Conservation (phyloP, 2,797 vertebrate species). For the Australoheros facetus region DNA sequence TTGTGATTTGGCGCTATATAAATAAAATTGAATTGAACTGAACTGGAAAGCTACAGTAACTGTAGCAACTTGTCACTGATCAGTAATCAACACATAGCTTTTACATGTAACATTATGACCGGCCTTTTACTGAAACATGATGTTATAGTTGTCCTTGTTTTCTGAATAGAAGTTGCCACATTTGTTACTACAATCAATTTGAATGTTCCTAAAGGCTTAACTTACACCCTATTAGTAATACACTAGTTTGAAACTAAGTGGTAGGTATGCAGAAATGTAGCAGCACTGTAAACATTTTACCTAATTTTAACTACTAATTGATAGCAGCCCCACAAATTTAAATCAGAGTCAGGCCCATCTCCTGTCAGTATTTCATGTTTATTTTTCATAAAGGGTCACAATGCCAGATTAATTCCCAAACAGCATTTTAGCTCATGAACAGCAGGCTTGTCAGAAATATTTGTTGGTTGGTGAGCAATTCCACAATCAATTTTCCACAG, state of each 20-base stretch:
- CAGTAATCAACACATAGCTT: background rate
- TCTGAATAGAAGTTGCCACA: background rate
- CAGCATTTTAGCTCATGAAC: background rate
- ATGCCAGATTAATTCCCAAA: background rate
- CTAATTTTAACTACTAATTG: background rate
- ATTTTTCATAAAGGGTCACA: background rate
- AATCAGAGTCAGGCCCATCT: background rate
- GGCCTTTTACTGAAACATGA: background rate
- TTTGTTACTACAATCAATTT: background rate
- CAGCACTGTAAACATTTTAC: background rate
- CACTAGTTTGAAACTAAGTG: background rate
- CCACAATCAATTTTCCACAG: background rate
- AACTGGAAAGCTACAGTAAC: background rate
- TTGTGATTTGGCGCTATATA: no score
- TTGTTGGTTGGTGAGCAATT: background rate
- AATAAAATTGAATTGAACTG: no score
- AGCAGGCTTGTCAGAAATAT: background rate
- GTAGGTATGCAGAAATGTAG: background rate
- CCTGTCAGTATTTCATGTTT: background rate
- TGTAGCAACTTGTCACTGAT: background rate
- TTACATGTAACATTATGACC: background rate
- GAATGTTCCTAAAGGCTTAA: background rate
- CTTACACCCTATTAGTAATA: no score
- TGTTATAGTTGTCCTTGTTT: background rate
- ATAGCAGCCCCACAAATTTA: background rate